Conservation (phyloP, 1,140 invertebrate genomes). For the Hermatobates lingyangjiaoensis region DNA sequence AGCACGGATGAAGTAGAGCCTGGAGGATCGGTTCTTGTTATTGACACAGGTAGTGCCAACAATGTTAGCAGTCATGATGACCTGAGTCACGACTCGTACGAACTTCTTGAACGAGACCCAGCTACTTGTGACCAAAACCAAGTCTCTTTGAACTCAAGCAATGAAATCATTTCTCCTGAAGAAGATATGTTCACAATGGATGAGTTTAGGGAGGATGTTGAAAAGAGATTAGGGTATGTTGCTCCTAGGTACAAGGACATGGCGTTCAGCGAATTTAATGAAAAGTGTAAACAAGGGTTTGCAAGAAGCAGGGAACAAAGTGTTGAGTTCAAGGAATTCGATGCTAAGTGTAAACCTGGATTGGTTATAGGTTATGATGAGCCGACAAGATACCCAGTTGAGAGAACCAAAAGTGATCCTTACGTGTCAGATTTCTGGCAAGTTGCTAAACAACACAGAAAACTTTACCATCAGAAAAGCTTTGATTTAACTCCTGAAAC, state of each 20-base stretch:
- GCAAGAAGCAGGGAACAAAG: slow-evolving; percentile 10
- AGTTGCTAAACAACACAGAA: slow-evolving; percentile 16
- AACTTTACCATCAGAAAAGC: slow-evolving; percentile 65
- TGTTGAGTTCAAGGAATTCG: slow-evolving; percentile 23
- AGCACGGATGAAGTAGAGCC: slow-evolving; percentile 32
- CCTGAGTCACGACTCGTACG: slow-evolving; percentile 73
- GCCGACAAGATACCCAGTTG: slow-evolving; percentile 29
- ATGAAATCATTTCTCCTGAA: slow-evolving; percentile 33
- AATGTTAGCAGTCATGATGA: slow-evolving; percentile 58
- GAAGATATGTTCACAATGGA: slow-evolving; percentile 45
- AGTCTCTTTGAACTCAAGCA: slow-evolving; percentile 41
- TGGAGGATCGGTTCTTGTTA: slow-evolving; percentile 18
- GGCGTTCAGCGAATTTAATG: slow-evolving; percentile 21
- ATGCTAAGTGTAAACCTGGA: slow-evolving; percentile 27
- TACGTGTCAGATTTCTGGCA: slow-evolving; percentile 26
- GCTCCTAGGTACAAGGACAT: slow-evolving; percentile 19
- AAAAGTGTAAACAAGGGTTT: slow-evolving; percentile 20
- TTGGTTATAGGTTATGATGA: slow-evolving; percentile 25
- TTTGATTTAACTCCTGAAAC: slow-evolving; percentile 65
- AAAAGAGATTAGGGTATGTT: slow-evolving; percentile 19
- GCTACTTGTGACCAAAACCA: slow-evolving; percentile 11
- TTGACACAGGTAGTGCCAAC: slow-evolving; percentile 18
- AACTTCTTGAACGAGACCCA: slow-evolving; percentile 41
- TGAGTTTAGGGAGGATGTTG: slow-evolving; percentile 25
- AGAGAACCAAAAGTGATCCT: slow-evolving; percentile 66